Evolutionary conservation across 2,113 vertebrate genomes (phyloP).

Genomic region (Rhinichthys klamathensis): DNA sequence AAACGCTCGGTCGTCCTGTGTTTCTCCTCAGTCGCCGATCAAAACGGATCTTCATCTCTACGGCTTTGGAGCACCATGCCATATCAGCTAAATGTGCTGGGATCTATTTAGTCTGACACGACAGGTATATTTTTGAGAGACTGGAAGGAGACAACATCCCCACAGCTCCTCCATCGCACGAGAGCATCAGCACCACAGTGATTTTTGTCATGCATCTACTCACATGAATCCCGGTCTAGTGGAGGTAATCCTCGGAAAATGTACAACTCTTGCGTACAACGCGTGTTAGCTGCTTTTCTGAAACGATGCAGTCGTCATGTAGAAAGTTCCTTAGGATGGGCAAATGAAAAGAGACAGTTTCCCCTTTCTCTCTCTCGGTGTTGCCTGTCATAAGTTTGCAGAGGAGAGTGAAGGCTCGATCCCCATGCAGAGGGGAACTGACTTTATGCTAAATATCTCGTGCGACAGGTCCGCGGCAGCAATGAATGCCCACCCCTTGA

Average conservation of each 20-base stretch:
- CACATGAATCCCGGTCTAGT: constrained; percentile 75
- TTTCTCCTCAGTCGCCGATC: background rate
- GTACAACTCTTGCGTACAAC: constrained; percentile 50
- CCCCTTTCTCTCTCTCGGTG: constrained; percentile 56
- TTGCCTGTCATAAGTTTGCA: constrained; percentile 73
- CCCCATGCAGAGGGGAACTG: constrained; percentile 67
- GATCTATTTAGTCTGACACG: background rate
- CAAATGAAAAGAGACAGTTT: constrained; percentile 58
- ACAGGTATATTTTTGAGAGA: background rate
- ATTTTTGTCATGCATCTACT: constrained; percentile 65
- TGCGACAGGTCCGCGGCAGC: constrained; percentile 72
- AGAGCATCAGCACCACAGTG: background rate
- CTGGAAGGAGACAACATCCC: background rate
- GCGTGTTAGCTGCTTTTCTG: constrained; percentile 66
- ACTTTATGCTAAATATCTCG: constrained; percentile 77
- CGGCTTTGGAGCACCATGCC: too few species aligned
- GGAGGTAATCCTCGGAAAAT: constrained; percentile 78
- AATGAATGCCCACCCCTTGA: constrained; percentile 69
- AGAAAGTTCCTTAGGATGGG: constrained; percentile 72
- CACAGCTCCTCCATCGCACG: background rate
- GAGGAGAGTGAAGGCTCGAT: constrained; percentile 68
- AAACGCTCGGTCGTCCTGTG: background rate
- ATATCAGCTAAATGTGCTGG: background rate
- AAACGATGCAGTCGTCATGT: constrained; percentile 74
- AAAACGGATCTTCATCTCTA: background rate